Evolutionary conservation across 92 coral and sea anemone species (phyloP), one percentile per base, ranked within the genome.

Genomic region (Siderastrea siderea): DNA sequence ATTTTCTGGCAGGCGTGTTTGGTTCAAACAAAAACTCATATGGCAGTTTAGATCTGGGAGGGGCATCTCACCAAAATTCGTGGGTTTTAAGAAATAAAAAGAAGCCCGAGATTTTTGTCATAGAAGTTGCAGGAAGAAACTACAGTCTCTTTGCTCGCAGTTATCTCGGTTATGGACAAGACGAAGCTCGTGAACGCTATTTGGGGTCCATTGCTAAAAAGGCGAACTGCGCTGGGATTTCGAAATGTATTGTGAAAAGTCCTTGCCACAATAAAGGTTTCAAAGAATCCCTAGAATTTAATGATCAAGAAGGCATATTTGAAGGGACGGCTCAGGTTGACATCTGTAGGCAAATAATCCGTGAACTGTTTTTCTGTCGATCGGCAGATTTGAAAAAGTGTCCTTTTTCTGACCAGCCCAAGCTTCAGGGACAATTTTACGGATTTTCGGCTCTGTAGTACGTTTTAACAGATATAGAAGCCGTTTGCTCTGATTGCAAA

Each of bases 21-120:
- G 62, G 80, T 38, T 77, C 75, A 12, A 55, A 69, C 4, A 17
- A 17, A 1, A 58, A 43, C 9, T 51, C 71, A 5, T 81, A 12
- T 46, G 88, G 87, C 2, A 48, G 82, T 11, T 59, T 90, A 9
- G 93, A 90, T 44, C 69, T 90, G 73, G 93, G 93, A 3, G 93
- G 93, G 51, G 93, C 93, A 4, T 90, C 93, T 2, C 70, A 74
- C 38, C 93, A 90, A 55, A 90, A 90, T 80, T 19, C 90, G 4
- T 90, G 85, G 70, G 52, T 78, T 79, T 75, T 75, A 11, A 69
- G 49, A 11, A 2, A 14, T 6, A 74, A 74, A 50, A 49, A 15
- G 4, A 19, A 16, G 6, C 12, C 79, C 12, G 59, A 74, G 14
- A 68, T 62, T 38, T 70, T 77, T 2, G 74, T 14, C 3, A 52